These are phyloP conservation scores for Pedionomus torquatus DNA, from an alignment of 2,113 vertebrate genomes.

Conservation along the genomic window DNA sequence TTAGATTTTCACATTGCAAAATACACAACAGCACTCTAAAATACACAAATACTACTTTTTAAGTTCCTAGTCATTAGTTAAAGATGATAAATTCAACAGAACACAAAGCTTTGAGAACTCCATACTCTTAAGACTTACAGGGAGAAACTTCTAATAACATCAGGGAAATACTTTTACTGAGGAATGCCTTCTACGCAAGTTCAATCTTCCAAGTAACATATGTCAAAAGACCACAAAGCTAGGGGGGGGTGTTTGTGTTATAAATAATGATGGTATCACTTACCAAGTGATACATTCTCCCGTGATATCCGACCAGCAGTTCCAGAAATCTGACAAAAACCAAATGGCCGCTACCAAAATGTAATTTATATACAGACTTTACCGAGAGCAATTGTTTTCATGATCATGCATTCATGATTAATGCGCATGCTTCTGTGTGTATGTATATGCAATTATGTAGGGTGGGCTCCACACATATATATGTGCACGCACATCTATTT, in stretches of 20 bases:
- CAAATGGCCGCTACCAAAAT: neutral
- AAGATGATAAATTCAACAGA: neutral
- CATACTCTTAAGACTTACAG: neutral
- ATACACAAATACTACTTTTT: neutral
- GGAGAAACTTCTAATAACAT: neutral
- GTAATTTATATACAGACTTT: neutral
- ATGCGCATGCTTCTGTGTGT: neutral
- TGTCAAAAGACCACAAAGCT: neutral
- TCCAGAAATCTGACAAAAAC: neutral
- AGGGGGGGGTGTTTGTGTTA: neutral
- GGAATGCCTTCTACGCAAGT: neutral
- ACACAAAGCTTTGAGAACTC: neutral
- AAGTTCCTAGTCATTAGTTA: neutral
- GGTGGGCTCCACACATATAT: neutral
- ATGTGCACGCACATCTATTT: neutral
- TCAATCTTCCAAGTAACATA: neutral
- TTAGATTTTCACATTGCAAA: neutral
- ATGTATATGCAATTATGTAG: neutral
- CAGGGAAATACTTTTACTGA: neutral
- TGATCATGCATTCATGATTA: neutral
- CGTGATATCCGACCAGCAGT: neutral
- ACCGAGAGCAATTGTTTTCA: neutral
- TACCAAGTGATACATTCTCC: neutral
- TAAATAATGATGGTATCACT: neutral
- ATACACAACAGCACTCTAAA: neutral